Evolutionary conservation across 2,113 vertebrate genomes (phyloP), one percentile per base, ranked within the genome.

Genomic region (Prietella phreatophila): DNA sequence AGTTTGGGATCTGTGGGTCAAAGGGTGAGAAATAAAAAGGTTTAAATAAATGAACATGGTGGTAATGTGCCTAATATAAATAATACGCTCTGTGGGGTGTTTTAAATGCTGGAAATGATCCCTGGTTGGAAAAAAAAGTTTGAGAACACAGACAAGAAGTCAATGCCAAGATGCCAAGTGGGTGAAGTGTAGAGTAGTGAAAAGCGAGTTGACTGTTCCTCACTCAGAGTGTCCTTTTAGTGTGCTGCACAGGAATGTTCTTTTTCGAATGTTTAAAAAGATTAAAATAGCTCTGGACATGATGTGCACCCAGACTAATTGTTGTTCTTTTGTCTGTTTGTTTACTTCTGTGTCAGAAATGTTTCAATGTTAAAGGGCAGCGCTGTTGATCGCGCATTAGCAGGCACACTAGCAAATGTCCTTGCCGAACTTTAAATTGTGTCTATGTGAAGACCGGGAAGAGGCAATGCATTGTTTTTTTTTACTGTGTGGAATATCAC

Each of bases 361-460:
- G 73, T 91, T 89, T 61, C 13, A n/a, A 80, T 88, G 83, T 50
- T 75, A 55, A 85, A 85, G 69, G n/a, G 27, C 27, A 82, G 42
- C 75, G 17, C 75, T 75, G 78, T 76, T 84, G 79, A 55, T 87
- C 71, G 73, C 1, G 58, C 78, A 82, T 63, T 87, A 83, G 79
- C 78, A 76, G 36, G 79, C 20, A 65, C 15, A 76, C 79, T 69
- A 73, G 82, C 67, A 88, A 60, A 75, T 82, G 85, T 89, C 58
- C 85, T 71, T 53, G 60, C 25, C 47, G 63, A 78, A 87, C 87
- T 61, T 89, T 82, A 88, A 84, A 69, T 81, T 63, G 30, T 27
- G 85, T 88, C 79, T 89, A 82, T 81, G 61, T 89, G 88, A 91
- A 82, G 86, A 90, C 75, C 60, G 8, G 65, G 73, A 84, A 86